Conservation (phyloP, 2,888 invertebrate genomes). For the Dinocampus coccinellae region DNA sequence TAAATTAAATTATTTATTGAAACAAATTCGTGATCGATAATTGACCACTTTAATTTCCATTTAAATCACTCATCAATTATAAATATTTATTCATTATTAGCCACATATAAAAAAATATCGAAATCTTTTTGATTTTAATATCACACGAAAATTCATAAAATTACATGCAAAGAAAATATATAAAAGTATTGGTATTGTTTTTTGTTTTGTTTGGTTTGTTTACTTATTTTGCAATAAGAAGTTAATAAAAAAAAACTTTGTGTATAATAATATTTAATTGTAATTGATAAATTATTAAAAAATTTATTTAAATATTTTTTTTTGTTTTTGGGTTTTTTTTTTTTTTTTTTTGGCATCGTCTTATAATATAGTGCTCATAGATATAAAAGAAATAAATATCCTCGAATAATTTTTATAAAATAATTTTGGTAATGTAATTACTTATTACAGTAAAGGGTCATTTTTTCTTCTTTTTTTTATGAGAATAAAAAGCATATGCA, state of each 20-base stretch:
- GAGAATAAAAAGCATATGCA: too few relatives aligned
- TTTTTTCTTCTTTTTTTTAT: neutral
- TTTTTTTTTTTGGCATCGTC: neutral
- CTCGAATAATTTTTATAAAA: neutral
- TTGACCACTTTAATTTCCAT: neutral
- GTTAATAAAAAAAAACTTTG: neutral
- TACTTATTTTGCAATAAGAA: conserved; percentile 3
- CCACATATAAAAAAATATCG: neutral
- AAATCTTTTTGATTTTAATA: neutral
- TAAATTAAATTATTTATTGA: conserved; percentile 53
- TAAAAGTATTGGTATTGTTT: too few relatives aligned
- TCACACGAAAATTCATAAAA: neutral
- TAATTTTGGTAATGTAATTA: neutral
- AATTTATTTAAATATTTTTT: neutral
- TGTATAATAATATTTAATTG: neutral
- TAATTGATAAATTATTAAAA: conserved; percentile 1
- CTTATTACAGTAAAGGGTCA: neutral
- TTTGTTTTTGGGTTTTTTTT: neutral
- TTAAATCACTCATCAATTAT: neutral
- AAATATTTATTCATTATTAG: neutral
- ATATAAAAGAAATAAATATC: neutral
- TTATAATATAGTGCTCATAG: neutral
- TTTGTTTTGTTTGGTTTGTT: neutral
- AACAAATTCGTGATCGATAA: conserved; percentile 55
- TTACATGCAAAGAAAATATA: conserved; percentile 1